phyloP scores from a whole-genome alignment of 2,113 vertebrate species.

The Lynx canadensis region DNA sequence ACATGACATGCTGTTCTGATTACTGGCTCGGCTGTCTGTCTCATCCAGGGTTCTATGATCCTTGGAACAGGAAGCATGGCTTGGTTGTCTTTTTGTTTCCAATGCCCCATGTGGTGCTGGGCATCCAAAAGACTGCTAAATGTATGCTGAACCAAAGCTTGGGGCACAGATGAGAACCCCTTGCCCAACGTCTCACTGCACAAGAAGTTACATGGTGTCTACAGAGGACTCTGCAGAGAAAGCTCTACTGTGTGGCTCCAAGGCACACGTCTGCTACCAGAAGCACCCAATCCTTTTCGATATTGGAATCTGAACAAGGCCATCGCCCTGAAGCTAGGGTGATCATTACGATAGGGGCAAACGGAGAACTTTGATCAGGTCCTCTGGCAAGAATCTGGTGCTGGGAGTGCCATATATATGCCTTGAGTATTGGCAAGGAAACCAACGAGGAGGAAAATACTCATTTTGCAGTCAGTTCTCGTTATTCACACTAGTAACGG shows the following conservation, averaged over 20 bases:
- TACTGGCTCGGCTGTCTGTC: fast-evolving
- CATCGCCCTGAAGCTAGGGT: too few relatives aligned
- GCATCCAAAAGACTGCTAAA: fast-evolving
- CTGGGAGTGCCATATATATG: fast-evolving
- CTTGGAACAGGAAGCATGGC: background rate
- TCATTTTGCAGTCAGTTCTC: background rate
- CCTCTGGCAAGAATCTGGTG: background rate
- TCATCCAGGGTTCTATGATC: background rate
- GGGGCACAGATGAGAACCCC: fast-evolving
- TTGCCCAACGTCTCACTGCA: fast-evolving
- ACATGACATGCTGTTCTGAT: fast-evolving
- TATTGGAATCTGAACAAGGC: background rate
- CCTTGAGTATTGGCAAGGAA: background rate
- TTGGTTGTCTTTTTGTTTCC: background rate
- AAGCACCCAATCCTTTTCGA: background rate
- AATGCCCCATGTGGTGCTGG: fast-evolving
- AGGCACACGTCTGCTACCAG: background rate
- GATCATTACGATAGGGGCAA: fast-evolving
- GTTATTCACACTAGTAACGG: too few relatives aligned
- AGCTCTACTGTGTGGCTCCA: too few relatives aligned
- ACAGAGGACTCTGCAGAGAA: background rate
- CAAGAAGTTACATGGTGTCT: background rate
- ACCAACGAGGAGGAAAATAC: background rate
- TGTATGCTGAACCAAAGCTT: too few relatives aligned
- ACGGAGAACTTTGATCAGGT: too few relatives aligned